phyloP scores from a whole-genome alignment of 2,888 invertebrate species.

The Erebia epiphron region DNA sequence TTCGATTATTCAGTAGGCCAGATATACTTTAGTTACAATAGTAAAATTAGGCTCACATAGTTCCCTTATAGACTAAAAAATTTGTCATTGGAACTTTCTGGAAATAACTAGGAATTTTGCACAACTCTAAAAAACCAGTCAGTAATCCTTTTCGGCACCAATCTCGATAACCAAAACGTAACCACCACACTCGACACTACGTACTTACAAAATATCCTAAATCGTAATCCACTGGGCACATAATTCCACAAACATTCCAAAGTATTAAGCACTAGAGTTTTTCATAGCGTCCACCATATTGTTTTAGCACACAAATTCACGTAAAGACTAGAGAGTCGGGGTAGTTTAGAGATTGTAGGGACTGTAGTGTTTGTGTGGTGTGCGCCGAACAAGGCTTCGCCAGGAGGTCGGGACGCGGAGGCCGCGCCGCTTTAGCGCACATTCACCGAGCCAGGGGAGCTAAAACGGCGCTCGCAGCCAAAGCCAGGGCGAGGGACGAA shows the following conservation, averaged over 20 bases:
- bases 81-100: constrained; percentile 55
- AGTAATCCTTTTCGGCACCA: constrained; percentile 43
- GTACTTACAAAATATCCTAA: constrained; percentile 52
- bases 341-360: constrained; percentile 58
- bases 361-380: constrained; percentile 66
- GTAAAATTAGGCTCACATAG: constrained; percentile 72
- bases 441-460: constrained; percentile 81
- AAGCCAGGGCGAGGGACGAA: constrained; percentile 73
- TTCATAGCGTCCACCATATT: constrained; percentile 43
- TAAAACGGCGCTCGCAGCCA: constrained; percentile 75
- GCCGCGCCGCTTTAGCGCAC: constrained; percentile 74
- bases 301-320: constrained; percentile 57
- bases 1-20: constrained; percentile 77
- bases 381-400: constrained; percentile 75
- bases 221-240: constrained; percentile 40
- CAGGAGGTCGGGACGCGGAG: constrained; percentile 70
- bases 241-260: constrained; percentile 37
- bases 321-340: constrained; percentile 76
- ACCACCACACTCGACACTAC: constrained; percentile 40
- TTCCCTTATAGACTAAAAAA: constrained; percentile 58
- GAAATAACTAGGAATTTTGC: constrained; percentile 54
- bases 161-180: constrained; percentile 38
- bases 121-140: constrained; percentile 45
- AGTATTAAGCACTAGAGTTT: constrained; percentile 34
- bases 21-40: constrained; percentile 64